Evolutionary conservation across 2,797 vertebrate species (phyloP).

Genomic region (Paratrypauchen microcephalus): DNA sequence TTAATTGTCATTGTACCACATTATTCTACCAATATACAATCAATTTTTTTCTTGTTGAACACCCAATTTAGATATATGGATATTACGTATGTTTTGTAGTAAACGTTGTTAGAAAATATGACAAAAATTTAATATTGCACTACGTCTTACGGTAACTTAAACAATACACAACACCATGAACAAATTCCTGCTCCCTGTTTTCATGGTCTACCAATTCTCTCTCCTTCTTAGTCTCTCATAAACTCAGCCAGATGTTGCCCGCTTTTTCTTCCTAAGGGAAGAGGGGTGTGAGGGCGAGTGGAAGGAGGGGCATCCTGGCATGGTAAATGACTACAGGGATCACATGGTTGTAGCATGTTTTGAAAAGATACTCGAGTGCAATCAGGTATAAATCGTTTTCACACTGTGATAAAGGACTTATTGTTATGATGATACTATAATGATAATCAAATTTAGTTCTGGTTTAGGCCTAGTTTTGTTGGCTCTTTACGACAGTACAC

Average conservation of each 20-base stretch:
- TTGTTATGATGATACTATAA: not conserved
- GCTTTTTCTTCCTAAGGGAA: constrained; percentile 72
- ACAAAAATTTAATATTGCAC: constrained; percentile 17
- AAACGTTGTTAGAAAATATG: not conserved
- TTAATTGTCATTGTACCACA: not conserved
- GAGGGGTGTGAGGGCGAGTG: constrained; percentile 28
- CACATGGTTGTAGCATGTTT: constrained; percentile 67
- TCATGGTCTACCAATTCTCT: constrained; percentile 74
- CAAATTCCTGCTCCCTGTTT: constrained; percentile 66
- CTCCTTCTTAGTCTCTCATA: constrained; percentile 61
- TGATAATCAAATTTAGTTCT: not conserved
- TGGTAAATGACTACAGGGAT: constrained; percentile 47
- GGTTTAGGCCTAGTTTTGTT: not conserved
- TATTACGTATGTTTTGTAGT: not conserved
- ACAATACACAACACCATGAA: constrained; percentile 65
- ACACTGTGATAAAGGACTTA: not conserved
- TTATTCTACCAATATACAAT: constrained; percentile 26
- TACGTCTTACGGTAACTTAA: constrained; percentile 62
- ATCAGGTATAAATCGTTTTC: constrained; percentile 30
- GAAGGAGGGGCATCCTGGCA: constrained; percentile 42
- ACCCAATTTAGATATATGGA: not conserved
- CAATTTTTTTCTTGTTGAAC: not conserved
- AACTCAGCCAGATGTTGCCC: constrained; percentile 84
- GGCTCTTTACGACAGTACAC: not conserved
- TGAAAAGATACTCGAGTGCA: constrained; percentile 56